Evolutionary conservation across 2,113 vertebrate species (phyloP).

Genomic region (Macrotis lagotis): DNA sequence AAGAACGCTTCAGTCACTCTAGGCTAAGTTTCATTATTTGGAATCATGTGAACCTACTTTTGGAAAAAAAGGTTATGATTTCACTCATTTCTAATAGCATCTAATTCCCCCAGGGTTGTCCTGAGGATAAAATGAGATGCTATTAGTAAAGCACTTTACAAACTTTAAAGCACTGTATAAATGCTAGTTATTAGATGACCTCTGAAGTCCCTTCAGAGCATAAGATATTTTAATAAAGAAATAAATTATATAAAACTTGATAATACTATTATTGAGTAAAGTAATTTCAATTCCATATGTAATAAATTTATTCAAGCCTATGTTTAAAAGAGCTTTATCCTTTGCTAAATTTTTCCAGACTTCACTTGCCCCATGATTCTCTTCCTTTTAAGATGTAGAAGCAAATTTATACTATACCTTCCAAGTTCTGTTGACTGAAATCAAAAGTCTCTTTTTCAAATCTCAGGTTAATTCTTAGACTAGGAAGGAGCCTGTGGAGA

Average conservation of each 20-base stretch:
- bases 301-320: not conserved
- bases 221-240: not conserved
- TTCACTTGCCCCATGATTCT: not conserved
- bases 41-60: too few species aligned
- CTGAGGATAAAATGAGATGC: not conserved
- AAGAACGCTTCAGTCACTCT: too few species aligned
- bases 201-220: not conserved
- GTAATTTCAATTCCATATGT: not conserved
- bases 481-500: not conserved
- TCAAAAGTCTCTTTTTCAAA: not conserved
- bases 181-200: not conserved
- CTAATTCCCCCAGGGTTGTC: not conserved
- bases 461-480: not conserved
- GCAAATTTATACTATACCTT: not conserved
- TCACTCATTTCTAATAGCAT: too few species aligned
- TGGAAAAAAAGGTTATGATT: too few species aligned
- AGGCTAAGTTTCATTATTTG: too few species aligned
- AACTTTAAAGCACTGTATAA: not conserved
- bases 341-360: not conserved
- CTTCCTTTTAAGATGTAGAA: not conserved
- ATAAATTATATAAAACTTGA: not conserved
- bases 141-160: not conserved
- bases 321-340: not conserved
- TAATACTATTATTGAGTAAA: not conserved
- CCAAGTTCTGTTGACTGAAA: too few species aligned